Conservation (phyloP, 2,888 invertebrate species). For the Andricus curvator region DNA sequence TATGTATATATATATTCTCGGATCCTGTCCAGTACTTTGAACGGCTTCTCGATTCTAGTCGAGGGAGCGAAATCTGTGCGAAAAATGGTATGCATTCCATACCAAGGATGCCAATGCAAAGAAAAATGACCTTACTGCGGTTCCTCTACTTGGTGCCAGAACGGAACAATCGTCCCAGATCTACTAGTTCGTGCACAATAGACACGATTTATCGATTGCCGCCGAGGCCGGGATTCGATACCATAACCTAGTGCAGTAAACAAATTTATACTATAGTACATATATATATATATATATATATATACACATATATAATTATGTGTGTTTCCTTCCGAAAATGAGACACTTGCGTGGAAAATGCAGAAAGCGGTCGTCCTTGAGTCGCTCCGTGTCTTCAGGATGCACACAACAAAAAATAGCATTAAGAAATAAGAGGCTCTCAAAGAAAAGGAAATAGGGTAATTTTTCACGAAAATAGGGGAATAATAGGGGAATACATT, state of each 20-base stretch:
- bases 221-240: slow-evolving; percentile 45
- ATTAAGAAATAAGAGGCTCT: no score
- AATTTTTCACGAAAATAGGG: no score
- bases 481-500: no score
- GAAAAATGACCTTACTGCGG: slow-evolving; percentile 59
- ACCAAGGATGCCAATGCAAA: slow-evolving; percentile 56
- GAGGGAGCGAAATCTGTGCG: slow-evolving; percentile 28
- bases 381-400: no score
- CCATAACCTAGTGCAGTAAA: slow-evolving; percentile 20
- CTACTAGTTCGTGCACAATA: slow-evolving; percentile 59
- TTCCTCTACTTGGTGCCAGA: slow-evolving; percentile 55
- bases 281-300: background rate
- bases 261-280: slow-evolving; percentile 15
- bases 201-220: slow-evolving; percentile 61
- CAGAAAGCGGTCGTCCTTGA: no score
- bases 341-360: no score
- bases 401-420: no score
- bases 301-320: no score
- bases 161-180: slow-evolving; percentile 64
- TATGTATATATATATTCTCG: background rate
- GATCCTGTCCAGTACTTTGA: slow-evolving; percentile 29
- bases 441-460: no score
- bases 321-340: no score
- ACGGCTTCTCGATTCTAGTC: background rate
- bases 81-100: slow-evolving; percentile 49